Percentiles rank a stretch among this genome's conserved stretches.
Evolutionary conservation across 2,113 vertebrate genomes (phyloP).

Genomic region (Cathartes aura): DNA sequence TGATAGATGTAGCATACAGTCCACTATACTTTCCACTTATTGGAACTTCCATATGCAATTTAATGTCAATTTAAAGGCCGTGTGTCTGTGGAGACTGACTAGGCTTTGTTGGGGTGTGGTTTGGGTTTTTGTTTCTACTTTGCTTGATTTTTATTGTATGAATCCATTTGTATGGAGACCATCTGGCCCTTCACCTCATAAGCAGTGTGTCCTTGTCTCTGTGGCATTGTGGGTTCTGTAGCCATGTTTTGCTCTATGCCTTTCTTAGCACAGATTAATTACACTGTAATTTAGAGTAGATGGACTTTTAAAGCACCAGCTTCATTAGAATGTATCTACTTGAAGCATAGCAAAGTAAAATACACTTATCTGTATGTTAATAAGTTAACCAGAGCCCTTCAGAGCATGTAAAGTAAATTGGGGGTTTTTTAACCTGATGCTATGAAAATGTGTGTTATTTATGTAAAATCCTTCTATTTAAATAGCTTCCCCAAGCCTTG

Average conservation of each 20-base stretch:
- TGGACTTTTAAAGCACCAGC: slow-evolving; percentile 15
- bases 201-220: neutral
- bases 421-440: neutral
- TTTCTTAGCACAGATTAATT: slow-evolving; percentile 51
- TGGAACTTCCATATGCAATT: neutral
- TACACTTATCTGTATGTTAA: slow-evolving; percentile 31
- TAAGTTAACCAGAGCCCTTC: neutral
- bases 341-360: neutral
- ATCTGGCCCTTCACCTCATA: neutral
- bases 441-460: neutral
- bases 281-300: slow-evolving; percentile 16
- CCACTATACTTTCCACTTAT: neutral
- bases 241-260: neutral
- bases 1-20: neutral
- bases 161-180: neutral
- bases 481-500: neutral
- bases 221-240: neutral
- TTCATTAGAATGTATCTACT: slow-evolving; percentile 25
- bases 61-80: neutral
- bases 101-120: neutral
- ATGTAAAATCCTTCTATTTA: neutral
- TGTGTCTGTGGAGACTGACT: neutral
- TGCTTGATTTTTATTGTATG: neutral
- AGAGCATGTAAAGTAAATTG: neutral
- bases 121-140: neutral